A percentile compares a stretch with the other conserved stretches of the same genome.
phyloP scores from a whole-genome alignment of 2,797 vertebrate species.

The Muscicapa comitata region DNA sequence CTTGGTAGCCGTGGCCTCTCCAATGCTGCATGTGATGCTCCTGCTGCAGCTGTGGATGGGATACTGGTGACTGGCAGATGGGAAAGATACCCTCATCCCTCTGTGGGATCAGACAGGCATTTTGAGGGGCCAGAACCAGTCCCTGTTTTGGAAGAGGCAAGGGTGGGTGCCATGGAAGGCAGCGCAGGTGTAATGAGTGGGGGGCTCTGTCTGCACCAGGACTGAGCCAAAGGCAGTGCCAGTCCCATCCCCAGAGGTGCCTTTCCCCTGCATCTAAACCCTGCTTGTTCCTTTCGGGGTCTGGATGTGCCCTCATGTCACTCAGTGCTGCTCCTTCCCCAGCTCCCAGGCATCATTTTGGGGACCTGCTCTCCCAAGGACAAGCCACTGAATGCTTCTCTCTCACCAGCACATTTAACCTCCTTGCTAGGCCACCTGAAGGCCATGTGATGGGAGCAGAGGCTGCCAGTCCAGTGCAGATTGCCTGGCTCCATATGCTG shows the following conservation, averaged over 20 bases:
- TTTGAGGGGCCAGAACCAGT: background rate
- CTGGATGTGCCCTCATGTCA: background rate
- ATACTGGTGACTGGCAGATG: background rate
- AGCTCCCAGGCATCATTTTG: background rate
- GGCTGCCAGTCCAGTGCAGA: background rate
- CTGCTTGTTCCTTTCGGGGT: rapidly evolving
- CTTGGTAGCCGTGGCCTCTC: rapidly evolving
- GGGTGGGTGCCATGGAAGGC: background rate
- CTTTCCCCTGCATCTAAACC: background rate
- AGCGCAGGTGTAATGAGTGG: rapidly evolving
- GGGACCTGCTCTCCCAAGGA: background rate
- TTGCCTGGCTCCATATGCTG: rapidly evolving
- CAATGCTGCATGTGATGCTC: background rate
- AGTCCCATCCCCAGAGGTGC: rapidly evolving
- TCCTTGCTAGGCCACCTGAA: background rate
- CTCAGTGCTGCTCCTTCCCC: background rate
- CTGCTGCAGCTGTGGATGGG: background rate
- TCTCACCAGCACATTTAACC: background rate
- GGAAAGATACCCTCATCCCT: background rate
- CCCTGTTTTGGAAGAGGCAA: background rate
- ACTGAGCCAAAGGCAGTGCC: background rate
- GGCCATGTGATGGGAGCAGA: background rate
- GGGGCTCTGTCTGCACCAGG: background rate
- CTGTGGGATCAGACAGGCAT: background rate
- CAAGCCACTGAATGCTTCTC: background rate